Conservation (phyloP, 92 coral and sea anemone genomes). For the Blastomussa wellsi region DNA sequence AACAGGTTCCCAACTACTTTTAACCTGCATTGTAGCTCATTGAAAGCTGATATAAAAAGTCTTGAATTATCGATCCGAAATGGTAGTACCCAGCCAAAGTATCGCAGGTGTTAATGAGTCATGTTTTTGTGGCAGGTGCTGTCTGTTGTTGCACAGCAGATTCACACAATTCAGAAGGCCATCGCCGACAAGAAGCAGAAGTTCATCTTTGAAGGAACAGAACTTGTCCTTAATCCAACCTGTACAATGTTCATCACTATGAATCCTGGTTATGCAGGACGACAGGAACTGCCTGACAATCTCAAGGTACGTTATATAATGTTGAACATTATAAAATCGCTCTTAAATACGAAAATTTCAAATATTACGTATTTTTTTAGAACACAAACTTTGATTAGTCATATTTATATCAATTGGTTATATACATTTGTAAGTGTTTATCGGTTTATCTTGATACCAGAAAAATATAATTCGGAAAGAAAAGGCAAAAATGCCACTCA, state of each 20-base stretch:
- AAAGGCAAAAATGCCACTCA: no score
- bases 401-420: no score
- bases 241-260: conserved; percentile 98
- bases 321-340: not conserved
- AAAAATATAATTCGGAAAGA: no score
- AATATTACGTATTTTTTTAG: no score
- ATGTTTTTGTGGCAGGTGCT: conserved; percentile 64
- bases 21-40: not conserved
- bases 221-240: conserved; percentile 92
- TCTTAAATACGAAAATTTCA: no score
- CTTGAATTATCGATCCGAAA: not conserved
- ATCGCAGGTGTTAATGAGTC: not conserved
- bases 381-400: no score
- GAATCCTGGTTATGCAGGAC: conserved; percentile 99
- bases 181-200: conserved; percentile 85
- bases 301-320: conserved; percentile 77
- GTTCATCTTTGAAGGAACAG: conserved; percentile 97
- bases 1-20: no score
- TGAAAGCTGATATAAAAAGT: not conserved
- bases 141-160: conserved; percentile 98
- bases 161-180: conserved; percentile 96
- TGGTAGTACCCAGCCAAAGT: not conserved
- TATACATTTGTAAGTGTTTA: no score
- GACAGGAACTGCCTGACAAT: conserved; percentile 96
- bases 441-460: no score